These are phyloP conservation scores for Menidia menidia DNA, from an alignment of 2,797 vertebrate genomes.

Conservation along the genomic window DNA sequence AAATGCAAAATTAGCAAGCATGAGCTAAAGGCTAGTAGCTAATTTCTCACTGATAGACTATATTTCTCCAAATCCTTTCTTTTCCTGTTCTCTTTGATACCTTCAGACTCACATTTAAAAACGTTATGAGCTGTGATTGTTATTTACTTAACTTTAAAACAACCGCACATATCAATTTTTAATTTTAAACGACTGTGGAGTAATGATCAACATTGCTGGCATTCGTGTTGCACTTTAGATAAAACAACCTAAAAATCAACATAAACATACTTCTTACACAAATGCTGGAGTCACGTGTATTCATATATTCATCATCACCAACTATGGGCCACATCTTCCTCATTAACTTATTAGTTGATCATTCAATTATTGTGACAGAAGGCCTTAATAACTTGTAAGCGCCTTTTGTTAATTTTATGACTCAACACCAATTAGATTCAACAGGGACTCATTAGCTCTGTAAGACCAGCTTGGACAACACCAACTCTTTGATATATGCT, in stretches of 20 bases:
- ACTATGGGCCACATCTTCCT: not conserved
- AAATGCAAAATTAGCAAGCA: too few species aligned
- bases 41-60: too few species aligned
- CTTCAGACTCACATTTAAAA: too few species aligned
- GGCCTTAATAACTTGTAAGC: not conserved
- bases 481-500: not conserved
- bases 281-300: not conserved
- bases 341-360: slow-evolving; percentile 5
- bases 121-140: too few species aligned
- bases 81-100: too few species aligned
- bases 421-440: not conserved
- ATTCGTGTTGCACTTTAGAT: too few species aligned
- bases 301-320: not conserved
- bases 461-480: not conserved
- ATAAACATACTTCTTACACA: not conserved
- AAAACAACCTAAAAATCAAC: not conserved
- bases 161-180: too few species aligned
- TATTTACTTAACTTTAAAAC: too few species aligned
- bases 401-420: not conserved
- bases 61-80: too few species aligned
- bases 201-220: too few species aligned
- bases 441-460: slow-evolving; percentile 2
- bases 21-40: too few species aligned
- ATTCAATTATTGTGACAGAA: not conserved
- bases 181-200: too few species aligned